Base-by-base conservation (phyloP, 2,113 vertebrate species). In the Gracilinanus agilis region DNA sequence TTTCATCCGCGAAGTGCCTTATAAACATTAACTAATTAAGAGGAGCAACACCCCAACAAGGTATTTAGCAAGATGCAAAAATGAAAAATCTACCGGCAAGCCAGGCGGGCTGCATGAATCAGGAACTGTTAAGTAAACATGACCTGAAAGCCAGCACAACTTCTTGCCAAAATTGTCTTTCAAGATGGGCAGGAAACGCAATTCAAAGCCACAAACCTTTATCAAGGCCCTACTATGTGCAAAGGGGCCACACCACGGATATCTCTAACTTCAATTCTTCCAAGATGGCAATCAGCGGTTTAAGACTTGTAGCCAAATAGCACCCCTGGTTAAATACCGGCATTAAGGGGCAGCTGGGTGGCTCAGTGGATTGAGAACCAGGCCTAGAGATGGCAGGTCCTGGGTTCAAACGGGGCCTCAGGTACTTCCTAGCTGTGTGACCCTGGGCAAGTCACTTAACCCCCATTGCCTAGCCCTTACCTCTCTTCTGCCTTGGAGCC, bases 31-130 rank as follows among this genome's bases (percentile, higher is more conserved):
- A 53, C 92, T 97, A 95, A 97, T 97, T 96, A 95, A 91, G 91
- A 96, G 89, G 89, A 93, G 91, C 91, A 75, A 89, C 93, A 94
- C 55, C 75, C 54, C 95, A 97, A 95, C 83, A 92, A 96, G 96
- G 94, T 95, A 97, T 93, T 96, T 96, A 95, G 90, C 97, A 96
- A 88, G 93, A 95, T 93, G 95, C 55, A 95, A 93, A 97, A 95
- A 95, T 95, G 93, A 97, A 97, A 83, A 96, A 93, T 91, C 96
- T 93, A 94, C 83, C 90, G 90, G 95, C 93, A 90, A 96, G 91
- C 88, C 92, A 92, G 83, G 54, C 61, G 92, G 93, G 90, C 90
- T 90, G 92, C 91, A 92, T 94, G 91, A 97, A 96, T 44, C 75
- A 94, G 88, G 94, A 93, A 55, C 55, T 91, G 91, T 93, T 94